phyloP scores from a whole-genome alignment of 2,888 invertebrate genomes.

The Epinotia ramella region DNA sequence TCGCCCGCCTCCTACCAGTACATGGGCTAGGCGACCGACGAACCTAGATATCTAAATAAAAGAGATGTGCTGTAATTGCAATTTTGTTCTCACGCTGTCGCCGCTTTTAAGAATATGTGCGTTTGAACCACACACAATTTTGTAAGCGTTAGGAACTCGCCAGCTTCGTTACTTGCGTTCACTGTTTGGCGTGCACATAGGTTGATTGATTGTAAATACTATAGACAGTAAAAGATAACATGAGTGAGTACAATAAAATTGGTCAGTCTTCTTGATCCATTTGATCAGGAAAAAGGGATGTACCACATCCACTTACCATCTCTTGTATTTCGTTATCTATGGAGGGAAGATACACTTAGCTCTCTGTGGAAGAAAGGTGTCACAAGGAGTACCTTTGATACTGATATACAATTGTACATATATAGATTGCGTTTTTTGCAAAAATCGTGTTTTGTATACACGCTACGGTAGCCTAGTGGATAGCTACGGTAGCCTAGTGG shows the following conservation, averaged over 20 bases:
- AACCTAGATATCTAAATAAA: no score
- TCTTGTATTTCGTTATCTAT: background rate
- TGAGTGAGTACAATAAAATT: no score
- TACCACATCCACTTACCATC: background rate
- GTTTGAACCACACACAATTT: background rate
- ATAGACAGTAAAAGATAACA: background rate
- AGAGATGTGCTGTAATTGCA: no score
- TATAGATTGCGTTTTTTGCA: background rate
- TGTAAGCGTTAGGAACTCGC: no score
- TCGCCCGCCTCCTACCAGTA: conserved; percentile 94
- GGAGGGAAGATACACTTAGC: background rate
- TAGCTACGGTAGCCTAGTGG: no score
- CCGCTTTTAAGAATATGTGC: background rate
- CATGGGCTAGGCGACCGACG: conserved; percentile 86
- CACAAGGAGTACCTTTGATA: background rate
- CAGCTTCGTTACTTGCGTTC: background rate
- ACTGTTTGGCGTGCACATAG: background rate
- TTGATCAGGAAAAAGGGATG: background rate
- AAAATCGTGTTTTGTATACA: background rate
- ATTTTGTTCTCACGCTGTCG: background rate
- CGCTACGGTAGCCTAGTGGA: no score
- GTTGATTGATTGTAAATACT: background rate
- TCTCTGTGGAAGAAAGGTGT: no score
- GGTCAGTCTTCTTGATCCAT: no score
- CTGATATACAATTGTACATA: conserved; percentile 1